phyloP scores from a whole-genome alignment of 2,113 vertebrate species.

The Equus przewalskii region DNA sequence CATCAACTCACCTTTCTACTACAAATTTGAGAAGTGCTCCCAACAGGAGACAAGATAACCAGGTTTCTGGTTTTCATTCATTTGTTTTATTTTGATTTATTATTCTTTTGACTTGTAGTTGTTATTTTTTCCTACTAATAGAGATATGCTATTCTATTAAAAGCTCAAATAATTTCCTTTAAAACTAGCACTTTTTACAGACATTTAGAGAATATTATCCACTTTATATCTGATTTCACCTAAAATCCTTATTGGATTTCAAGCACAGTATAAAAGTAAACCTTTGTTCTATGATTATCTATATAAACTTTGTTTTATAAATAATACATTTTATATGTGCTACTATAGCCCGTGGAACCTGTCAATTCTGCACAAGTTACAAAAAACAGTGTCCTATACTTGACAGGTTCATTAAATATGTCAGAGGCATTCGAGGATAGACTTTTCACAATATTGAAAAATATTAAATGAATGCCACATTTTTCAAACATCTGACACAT shows the following conservation, averaged over 20 bases:
- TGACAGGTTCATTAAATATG: conserved; percentile 63
- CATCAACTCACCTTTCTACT: not conserved
- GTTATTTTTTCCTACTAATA: not conserved
- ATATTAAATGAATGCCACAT: conserved; percentile 33
- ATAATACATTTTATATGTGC: not conserved
- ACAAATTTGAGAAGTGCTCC: not conserved
- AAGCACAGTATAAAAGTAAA: not conserved
- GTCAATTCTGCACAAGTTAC: not conserved
- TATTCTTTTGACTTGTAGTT: not conserved
- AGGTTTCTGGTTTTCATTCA: not conserved
- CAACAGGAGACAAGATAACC: not conserved
- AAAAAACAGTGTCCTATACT: not conserved
- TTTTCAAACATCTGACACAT: conserved; percentile 61
- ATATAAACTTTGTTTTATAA: not conserved
- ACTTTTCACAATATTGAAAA: conserved; percentile 56
- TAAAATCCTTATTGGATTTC: not conserved
- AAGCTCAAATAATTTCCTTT: not conserved
- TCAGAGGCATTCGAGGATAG: not conserved
- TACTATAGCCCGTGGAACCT: not conserved
- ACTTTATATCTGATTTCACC: not conserved
- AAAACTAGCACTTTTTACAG: not conserved
- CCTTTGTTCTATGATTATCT: not conserved
- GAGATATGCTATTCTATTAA: not conserved
- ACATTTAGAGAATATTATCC: not conserved
- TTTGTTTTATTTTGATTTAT: not conserved